Evolutionary conservation across 2,113 vertebrate species (phyloP).

Genomic region (Salvelinus alpinus): DNA sequence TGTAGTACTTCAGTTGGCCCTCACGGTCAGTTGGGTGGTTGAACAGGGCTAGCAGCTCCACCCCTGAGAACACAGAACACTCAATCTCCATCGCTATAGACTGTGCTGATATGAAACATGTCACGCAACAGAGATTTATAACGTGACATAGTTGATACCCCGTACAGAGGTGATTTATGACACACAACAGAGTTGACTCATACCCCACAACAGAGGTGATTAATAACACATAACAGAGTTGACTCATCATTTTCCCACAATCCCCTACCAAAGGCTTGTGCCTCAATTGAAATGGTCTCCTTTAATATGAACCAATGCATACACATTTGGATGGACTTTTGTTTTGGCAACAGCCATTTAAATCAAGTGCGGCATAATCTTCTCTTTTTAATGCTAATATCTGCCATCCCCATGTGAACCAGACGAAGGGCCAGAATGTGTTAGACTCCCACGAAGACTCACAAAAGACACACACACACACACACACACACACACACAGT

Average conservation of each 20-base stretch:
- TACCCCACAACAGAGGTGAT: not conserved
- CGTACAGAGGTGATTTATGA: not conserved
- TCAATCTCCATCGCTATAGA: not conserved
- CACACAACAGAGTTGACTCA: slow-evolving; percentile 46
- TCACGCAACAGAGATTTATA: too few species aligned
- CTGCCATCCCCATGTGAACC: slow-evolving; percentile 52
- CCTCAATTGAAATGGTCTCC: slow-evolving; percentile 32
- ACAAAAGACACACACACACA: slow-evolving; percentile 7
- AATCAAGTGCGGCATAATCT: slow-evolving; percentile 41
- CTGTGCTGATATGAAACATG: not conserved
- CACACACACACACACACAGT: slow-evolving; percentile 6
- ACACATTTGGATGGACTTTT: slow-evolving; percentile 49
- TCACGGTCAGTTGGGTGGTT: slow-evolving; percentile 83
- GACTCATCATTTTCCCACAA: not conserved
- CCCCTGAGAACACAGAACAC: slow-evolving; percentile 69
- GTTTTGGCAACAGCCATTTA: slow-evolving; percentile 41
- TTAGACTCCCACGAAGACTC: slow-evolving; percentile 14
- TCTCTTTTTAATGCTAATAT: slow-evolving; percentile 63
- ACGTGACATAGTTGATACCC: not conserved
- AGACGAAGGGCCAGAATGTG: slow-evolving; percentile 70
- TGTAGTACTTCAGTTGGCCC: slow-evolving; percentile 84
- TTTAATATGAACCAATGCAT: slow-evolving; percentile 30
- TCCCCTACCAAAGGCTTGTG: not conserved
- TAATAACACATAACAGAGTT: not conserved
- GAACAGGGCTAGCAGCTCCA: slow-evolving; percentile 87